Evolutionary conservation across 2,888 invertebrate genomes (phyloP), one percentile per base, ranked within the genome.

Genomic region (Campoletis raptor): DNA sequence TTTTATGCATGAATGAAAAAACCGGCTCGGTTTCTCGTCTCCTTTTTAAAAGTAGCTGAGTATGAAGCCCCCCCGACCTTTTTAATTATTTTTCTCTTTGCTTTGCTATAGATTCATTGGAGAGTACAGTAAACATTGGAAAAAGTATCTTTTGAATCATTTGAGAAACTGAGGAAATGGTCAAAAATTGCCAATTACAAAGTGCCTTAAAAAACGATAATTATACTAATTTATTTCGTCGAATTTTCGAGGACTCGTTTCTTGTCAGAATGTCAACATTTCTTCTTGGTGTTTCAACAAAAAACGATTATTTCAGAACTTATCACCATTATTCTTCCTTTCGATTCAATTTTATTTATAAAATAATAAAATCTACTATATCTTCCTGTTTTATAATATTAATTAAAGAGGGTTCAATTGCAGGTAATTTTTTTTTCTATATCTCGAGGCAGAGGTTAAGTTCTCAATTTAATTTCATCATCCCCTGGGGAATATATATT

Each of bases 1-100:
- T 74, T 82, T 84, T 70, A 66, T 78, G 84, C 86, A 84, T 61
- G 81, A 86, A 84, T 69, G 86, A 84, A 79, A 73, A 81, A 72
- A 37, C 52, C 37, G 64, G 70, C 30, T 84, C 81, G 77, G 80
- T 79, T 79, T 66, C 6, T 72, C 69, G 30, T 57, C 61, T 45
- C 36, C 54, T 79, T 69, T 84, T 81, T 80, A 37, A 80, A 83
- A 76, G 76, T 66, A 40, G 61, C 70, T 24, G 83, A 85, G 64
- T n/a, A 30, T n/a, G 77, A 12, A 21, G 21, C 48, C 0, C 21
- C 48, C 0, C 21, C 36, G 4, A 8, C 21, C 52, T n/a, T 72
- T 72, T 2, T 9, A 4, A 36, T 21, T 30, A 18, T 45, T 0
- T 9, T 45, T 12, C 45, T 70, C 24, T 70, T 30, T 45, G 9